phyloP scores from a whole-genome alignment of 2,888 invertebrate species.

The Latrodectus hesperus region DNA sequence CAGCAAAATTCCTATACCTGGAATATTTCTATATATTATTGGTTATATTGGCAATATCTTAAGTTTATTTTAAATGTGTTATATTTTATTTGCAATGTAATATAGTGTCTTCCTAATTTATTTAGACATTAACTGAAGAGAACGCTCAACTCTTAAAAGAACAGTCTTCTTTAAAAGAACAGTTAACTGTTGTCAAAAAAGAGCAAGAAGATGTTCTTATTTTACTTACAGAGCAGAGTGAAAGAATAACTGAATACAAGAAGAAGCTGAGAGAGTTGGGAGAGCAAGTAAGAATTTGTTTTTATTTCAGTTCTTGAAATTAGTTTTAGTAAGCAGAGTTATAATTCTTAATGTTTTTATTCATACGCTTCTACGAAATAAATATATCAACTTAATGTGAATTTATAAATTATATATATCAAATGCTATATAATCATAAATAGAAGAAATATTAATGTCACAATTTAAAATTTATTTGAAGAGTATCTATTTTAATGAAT shows the following conservation, averaged over 20 bases:
- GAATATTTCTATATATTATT: no score
- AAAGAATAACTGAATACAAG: slow-evolving; percentile 82
- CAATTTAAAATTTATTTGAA: no score
- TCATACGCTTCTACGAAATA: background rate
- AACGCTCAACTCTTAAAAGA: slow-evolving; percentile 54
- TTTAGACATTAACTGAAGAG: slow-evolving; percentile 22
- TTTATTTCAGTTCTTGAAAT: no score
- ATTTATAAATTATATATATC: background rate
- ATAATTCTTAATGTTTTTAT: background rate
- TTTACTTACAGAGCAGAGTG: slow-evolving; percentile 90
- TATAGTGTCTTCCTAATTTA: background rate
- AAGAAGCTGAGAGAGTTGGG: slow-evolving; percentile 75
- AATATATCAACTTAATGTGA: background rate
- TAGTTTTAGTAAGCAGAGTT: background rate
- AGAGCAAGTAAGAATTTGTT: slow-evolving; percentile 41
- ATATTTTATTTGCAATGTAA: no score
- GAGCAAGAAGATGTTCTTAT: slow-evolving; percentile 96
- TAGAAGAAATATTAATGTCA: no score
- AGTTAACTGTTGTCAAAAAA: slow-evolving; percentile 82
- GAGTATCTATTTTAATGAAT: no score
- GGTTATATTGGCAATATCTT: no score
- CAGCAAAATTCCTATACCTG: no score
- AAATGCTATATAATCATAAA: no score
- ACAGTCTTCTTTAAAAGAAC: slow-evolving; percentile 74
- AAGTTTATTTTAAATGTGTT: no score